phyloP scores from a whole-genome alignment of 2,888 invertebrate genomes.

The Zaprionus obscuricornis region DNA sequence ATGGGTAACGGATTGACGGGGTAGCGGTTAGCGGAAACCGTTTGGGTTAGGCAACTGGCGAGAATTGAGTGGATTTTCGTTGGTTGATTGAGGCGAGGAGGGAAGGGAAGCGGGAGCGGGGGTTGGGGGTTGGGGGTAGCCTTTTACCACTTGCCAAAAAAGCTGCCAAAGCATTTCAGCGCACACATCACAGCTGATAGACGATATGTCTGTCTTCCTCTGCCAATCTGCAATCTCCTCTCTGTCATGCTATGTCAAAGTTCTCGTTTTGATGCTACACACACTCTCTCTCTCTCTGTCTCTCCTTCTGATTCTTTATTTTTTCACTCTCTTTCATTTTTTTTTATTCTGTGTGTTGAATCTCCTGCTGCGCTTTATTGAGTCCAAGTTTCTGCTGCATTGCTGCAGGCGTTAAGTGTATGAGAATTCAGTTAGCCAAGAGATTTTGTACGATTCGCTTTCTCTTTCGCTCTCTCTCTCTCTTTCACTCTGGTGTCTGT shows the following conservation, averaged over 20 bases:
- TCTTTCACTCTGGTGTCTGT: constrained; percentile 8
- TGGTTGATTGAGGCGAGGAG: too few species aligned
- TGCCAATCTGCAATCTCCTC: too few species aligned
- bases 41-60: constrained; percentile 30
- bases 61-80: constrained; percentile 51
- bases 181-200: constrained; percentile 49
- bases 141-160: constrained; percentile 54
- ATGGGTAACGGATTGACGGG: too few species aligned
- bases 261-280: too few species aligned
- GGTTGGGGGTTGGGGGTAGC: too few species aligned
- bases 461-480: neutral
- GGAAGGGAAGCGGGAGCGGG: too few species aligned
- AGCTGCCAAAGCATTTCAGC: constrained; percentile 56
- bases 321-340: too few species aligned
- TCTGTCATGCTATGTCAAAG: too few species aligned
- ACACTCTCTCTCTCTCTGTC: too few species aligned
- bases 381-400: constrained; percentile 31
- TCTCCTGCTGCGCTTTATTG: neutral
- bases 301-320: too few species aligned
- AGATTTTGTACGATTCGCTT: constrained; percentile 39
- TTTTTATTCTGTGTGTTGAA: too few species aligned
- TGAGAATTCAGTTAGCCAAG: constrained; percentile 69
- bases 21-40: too few species aligned
- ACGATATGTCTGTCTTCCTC: constrained; percentile 19
- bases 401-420: constrained; percentile 71